phyloP scores from a whole-genome alignment of 2,888 invertebrate species.

The Ommatoiulus sabulosus region DNA sequence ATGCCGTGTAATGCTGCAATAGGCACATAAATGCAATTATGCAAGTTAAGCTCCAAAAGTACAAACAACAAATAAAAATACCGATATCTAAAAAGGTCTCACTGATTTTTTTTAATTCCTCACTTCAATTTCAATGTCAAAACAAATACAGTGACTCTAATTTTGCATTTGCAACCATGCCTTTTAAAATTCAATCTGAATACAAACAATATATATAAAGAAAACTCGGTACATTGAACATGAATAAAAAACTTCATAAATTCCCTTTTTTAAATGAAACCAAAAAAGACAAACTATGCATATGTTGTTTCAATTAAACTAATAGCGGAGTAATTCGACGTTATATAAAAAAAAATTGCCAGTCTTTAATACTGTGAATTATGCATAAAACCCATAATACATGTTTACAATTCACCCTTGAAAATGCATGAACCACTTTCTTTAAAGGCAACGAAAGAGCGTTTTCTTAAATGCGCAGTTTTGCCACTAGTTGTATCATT shows the following conservation, averaged over 20 bases:
- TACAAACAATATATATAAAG: slow-evolving; percentile 11
- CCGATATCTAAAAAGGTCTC: background rate
- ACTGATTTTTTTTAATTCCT: background rate
- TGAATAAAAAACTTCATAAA: background rate
- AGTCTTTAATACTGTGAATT: slow-evolving; percentile 26
- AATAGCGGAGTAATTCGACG: background rate
- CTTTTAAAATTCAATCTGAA: slow-evolving; percentile 11
- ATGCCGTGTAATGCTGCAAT: too few species aligned
- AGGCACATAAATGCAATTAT: too few species aligned
- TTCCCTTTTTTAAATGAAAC: background rate
- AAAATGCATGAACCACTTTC: background rate
- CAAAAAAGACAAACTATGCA: background rate
- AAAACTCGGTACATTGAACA: slow-evolving; percentile 9
- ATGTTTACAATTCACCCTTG: background rate
- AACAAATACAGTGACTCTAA: background rate
- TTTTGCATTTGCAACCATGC: background rate
- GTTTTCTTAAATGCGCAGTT: background rate
- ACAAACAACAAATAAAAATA: too few species aligned
- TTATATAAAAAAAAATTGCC: background rate
- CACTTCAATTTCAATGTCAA: background rate
- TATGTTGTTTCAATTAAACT: background rate
- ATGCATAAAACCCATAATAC: slow-evolving; percentile 17
- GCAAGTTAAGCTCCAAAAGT: too few species aligned
- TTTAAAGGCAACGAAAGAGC: background rate
- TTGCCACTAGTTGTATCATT: background rate